Conservation (phyloP, 2,888 invertebrate genomes). For the Dryobota labecula region DNA sequence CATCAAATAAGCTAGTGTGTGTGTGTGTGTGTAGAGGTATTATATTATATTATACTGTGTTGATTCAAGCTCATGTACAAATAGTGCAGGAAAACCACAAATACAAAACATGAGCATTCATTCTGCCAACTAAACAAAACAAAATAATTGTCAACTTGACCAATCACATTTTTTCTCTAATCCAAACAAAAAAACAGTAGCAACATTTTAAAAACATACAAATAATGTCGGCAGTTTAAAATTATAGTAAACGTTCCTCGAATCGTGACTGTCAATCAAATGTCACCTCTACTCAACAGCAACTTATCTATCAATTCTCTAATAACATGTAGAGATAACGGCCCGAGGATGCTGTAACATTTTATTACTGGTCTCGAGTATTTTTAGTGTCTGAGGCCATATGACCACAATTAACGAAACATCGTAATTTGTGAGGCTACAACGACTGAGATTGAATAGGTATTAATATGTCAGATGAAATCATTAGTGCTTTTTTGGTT, state of each 20-base stretch:
- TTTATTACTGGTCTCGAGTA: slow-evolving; percentile 71
- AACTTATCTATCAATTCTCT: slow-evolving; percentile 64
- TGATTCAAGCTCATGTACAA: too few species aligned
- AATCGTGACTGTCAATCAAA: slow-evolving; percentile 60
- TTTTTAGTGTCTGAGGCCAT: slow-evolving; percentile 53
- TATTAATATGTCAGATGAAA: slow-evolving; percentile 55
- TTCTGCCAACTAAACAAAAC: slow-evolving; percentile 1
- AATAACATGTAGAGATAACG: slow-evolving; percentile 74
- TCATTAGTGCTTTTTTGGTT: slow-evolving; percentile 43
- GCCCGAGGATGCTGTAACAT: slow-evolving; percentile 66
- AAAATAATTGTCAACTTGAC: slow-evolving; percentile 22
- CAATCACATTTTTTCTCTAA: slow-evolving; percentile 4
- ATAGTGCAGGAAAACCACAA: not conserved
- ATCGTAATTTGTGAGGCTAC: slow-evolving; percentile 60
- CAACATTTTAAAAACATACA: slow-evolving; percentile 41
- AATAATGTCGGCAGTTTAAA: slow-evolving; percentile 38
- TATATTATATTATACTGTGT: not conserved
- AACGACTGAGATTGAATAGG: slow-evolving; percentile 47
- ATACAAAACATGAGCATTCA: not conserved
- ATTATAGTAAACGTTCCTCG: slow-evolving; percentile 16
- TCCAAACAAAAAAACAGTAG: slow-evolving; percentile 64
- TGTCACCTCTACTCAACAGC: slow-evolving; percentile 62
- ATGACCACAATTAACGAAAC: slow-evolving; percentile 58
- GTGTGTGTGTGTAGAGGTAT: too few species aligned
- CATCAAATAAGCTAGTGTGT: not conserved